A percentile compares a stretch with the other conserved stretches of the same genome.
phyloP scores from a whole-genome alignment of 1,140 invertebrate genomes.

The Brachionus sp. region DNA sequence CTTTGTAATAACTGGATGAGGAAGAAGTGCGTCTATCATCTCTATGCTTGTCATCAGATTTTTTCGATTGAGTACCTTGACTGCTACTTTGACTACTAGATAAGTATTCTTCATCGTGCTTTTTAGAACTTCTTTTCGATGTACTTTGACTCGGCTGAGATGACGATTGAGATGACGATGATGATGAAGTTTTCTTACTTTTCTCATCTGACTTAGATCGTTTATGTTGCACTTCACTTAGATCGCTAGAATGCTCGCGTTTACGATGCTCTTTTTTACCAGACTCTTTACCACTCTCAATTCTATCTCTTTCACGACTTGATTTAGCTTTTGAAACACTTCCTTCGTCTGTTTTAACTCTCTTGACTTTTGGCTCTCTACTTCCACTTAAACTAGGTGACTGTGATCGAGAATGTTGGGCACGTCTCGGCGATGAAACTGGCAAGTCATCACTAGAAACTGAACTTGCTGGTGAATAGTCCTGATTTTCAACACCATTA shows the following conservation, averaged over 20 bases:
- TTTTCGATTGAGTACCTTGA: background rate
- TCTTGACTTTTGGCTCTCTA: background rate
- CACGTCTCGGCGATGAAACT: background rate
- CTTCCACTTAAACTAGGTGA: background rate
- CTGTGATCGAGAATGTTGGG: conserved; percentile 17
- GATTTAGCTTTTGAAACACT: background rate
- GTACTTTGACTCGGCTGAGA: conserved; percentile 29
- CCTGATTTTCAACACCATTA: background rate
- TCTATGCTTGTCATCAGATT: background rate
- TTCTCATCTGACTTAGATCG: conserved; percentile 38
- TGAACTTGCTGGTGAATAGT: conserved; percentile 22
- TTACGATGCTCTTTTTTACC: conserved; percentile 42
- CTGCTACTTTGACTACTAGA: background rate
- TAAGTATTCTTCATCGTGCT: conserved; percentile 31
- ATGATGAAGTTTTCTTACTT: background rate
- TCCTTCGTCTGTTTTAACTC: conserved; percentile 29
- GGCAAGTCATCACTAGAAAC: conserved; percentile 33
- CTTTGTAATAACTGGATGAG: conserved; percentile 29
- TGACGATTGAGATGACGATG: background rate
- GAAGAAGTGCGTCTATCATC: conserved; percentile 3
- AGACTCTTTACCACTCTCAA: background rate
- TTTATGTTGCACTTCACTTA: conserved; percentile 36
- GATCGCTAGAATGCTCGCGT: conserved; percentile 30
- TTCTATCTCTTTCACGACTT: conserved; percentile 33
- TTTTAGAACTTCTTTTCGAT: conserved; percentile 38